Base-by-base conservation (phyloP, 2,888 invertebrate genomes). In the Leucoptera coffeella region DNA sequence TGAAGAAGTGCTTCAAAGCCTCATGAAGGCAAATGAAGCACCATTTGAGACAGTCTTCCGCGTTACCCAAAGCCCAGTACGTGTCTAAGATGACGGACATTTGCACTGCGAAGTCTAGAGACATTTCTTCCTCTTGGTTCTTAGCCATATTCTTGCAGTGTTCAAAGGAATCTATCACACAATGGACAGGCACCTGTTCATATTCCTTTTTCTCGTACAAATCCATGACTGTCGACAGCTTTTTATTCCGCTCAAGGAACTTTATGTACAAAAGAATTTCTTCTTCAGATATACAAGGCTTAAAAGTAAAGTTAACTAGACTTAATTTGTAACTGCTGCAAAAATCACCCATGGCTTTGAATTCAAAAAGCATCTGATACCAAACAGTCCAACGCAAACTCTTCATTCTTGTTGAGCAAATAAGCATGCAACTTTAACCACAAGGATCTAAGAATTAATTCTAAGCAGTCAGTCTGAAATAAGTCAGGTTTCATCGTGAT, bases 11-110 rank as follows among this genome's bases (percentile, higher is more conserved):
- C 27, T 77, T 74, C 27, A 87, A 62, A 2, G 83, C 74, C 58
- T 89, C 89, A 44, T 85, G 75, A 12, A 89, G 60, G 40, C 83
- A 84, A 28, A 74, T 78, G 38, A 89, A 81, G 2, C 82, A 78
- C 88, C 88, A 91, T 35, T 78, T 61, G 32, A 85, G 78, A 43
- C 86, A 85, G 23, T 80, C 77, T 32, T 78, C 61, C 8, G 59
- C 58, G 36, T 77, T 73, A 29, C 75, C 64, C 19, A 80, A 50
- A 29, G 78, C 75, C 75, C 77, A 79, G 31, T 82, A 72, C 22
- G 81, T 75, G 31, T 85, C 82, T 31, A 83, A 55, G 32, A 85
- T 64, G 28, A 84, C 57, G 8, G 75, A 72, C 15, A 77, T 50
- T 32, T 78, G 69, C 4, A 73, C 73, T 35, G 76, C 73, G 54